Percentiles rank a stretch among this genome's conserved stretches.
Conservation (phyloP, 2,113 vertebrate species). For the Heliornis fulica region DNA sequence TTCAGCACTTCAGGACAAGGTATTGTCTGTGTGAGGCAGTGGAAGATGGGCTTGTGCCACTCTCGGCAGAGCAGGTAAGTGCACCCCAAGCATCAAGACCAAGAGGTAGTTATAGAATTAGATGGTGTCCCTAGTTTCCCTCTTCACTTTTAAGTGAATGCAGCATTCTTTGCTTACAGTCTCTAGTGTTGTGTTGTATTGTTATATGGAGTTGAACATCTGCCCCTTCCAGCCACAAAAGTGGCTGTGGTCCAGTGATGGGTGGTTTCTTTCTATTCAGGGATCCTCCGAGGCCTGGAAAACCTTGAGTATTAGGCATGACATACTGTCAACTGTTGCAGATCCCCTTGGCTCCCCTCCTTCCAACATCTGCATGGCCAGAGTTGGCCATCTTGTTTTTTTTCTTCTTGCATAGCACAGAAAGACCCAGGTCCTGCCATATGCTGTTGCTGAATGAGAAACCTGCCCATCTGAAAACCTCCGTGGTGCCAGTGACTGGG, state of each 20-base stretch:
- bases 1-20: neutral
- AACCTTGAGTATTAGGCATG: neutral
- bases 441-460: neutral
- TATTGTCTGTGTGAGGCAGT: constrained; percentile 30
- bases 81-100: neutral
- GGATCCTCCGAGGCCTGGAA: constrained; percentile 27
- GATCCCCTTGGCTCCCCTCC: neutral
- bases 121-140: constrained; percentile 42
- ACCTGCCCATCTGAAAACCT: neutral
- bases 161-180: constrained; percentile 8
- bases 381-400: neutral
- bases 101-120: constrained; percentile 25
- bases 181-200: constrained; percentile 29
- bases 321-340: neutral
- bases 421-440: neutral
- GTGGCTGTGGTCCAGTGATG: constrained; percentile 39
- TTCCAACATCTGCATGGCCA: neutral
- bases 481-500: neutral
- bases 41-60: neutral
- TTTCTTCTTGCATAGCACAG: neutral
- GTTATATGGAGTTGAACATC: constrained; percentile 49
- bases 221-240: constrained; percentile 59
- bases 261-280: constrained; percentile 55
- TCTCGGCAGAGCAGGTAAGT: neutral
- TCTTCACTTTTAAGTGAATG: constrained; percentile 18